Conservation (phyloP, 2,797 vertebrate genomes). For the Alcedo quadribrachys region DNA sequence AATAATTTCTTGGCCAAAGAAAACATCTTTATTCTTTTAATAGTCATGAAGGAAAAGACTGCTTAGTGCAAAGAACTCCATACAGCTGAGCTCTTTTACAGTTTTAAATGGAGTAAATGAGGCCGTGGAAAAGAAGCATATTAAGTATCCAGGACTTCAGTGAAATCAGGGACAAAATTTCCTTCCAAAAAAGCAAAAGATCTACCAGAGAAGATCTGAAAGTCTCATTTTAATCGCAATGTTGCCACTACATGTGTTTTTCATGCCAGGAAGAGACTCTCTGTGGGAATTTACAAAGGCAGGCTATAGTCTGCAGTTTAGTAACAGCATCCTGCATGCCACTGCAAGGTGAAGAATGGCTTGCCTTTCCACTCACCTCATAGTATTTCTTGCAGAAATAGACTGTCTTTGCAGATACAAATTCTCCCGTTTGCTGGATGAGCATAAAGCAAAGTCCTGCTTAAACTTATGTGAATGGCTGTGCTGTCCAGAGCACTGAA, state of each 20-base stretch:
- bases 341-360: neutral
- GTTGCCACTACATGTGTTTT: neutral
- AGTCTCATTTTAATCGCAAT: neutral
- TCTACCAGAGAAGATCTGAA: neutral
- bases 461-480: neutral
- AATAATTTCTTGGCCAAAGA: slow-evolving; percentile 44
- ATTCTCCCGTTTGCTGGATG: neutral
- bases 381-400: neutral
- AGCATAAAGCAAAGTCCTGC: neutral
- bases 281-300: neutral
- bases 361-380: neutral
- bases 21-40: slow-evolving; percentile 61
- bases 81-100: neutral
- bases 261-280: neutral
- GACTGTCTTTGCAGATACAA: neutral
- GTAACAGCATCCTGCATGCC: neutral
- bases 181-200: neutral
- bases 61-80: neutral
- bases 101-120: neutral
- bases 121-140: neutral
- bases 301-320: neutral
- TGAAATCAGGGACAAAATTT: neutral
- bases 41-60: neutral
- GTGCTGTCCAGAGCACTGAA: neutral
- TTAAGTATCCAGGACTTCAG: neutral